These are phyloP conservation scores for Macheiramphus alcinus DNA, from an alignment of 2,113 vertebrate genomes.

Conservation along the genomic window DNA sequence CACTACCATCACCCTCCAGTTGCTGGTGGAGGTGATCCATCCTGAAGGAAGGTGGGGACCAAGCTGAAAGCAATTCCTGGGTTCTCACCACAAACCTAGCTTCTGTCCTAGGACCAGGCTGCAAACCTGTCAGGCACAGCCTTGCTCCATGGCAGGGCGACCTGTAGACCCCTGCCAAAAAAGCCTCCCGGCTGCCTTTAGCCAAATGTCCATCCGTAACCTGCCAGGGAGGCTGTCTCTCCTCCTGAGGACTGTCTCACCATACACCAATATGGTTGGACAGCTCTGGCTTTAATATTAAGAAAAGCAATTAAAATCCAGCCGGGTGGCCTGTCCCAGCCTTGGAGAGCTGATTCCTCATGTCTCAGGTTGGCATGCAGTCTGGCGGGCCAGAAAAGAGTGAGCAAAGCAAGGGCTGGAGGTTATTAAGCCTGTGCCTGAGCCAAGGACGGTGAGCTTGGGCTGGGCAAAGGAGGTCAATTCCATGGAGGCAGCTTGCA, in stretches of 20 bases:
- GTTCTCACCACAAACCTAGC: not conserved
- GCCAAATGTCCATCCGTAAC: not conserved
- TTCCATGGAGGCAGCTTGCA: not conserved
- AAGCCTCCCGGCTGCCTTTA: not conserved
- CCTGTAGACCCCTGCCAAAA: not conserved
- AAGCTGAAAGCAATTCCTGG: not conserved
- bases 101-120: not conserved
- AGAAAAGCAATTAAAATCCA: not conserved
- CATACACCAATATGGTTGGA: too few species aligned
- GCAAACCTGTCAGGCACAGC: not conserved
- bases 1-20: fast-evolving
- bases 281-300: not conserved
- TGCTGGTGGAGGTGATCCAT: not conserved
- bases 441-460: not conserved
- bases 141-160: not conserved
- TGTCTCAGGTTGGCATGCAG: not conserved
- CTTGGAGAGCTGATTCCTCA: not conserved
- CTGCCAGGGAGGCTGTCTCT: not conserved
- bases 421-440: not conserved
- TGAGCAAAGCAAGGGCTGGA: not conserved
- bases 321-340: not conserved
- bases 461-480: not conserved
- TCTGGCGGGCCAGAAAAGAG: not conserved
- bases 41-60: not conserved
- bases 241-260: not conserved